These are phyloP conservation scores for Oreohelix idahoensis DNA, from an alignment of 1,140 invertebrate species.

Conservation along the genomic window DNA sequence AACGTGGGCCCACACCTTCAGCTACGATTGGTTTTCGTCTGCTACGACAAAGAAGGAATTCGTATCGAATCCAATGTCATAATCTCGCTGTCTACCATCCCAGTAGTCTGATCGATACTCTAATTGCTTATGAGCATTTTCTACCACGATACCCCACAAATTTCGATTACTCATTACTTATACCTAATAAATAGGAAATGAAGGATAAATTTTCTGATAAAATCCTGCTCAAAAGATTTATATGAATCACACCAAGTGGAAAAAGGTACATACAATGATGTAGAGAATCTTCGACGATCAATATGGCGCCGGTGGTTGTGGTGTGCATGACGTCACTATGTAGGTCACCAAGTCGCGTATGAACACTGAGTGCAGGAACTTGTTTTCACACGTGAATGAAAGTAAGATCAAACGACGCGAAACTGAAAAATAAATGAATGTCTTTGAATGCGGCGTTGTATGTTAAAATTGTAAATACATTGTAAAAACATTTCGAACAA, in stretches of 20 bases:
- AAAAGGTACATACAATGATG: not conserved
- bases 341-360: conserved; percentile 23
- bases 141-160: conserved; percentile 5
- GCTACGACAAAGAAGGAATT: not conserved
- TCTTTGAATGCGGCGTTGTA: too few relatives aligned
- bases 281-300: not conserved
- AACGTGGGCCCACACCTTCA: not conserved
- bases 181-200: not conserved
- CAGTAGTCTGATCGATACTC: conserved; percentile 27
- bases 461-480: too few relatives aligned
- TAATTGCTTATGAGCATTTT: conserved; percentile 15
- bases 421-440: too few relatives aligned
- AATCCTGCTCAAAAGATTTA: not conserved
- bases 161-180: conserved; percentile 6
- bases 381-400: not conserved
- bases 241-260: not conserved
- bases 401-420: too few relatives aligned
- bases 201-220: not conserved
- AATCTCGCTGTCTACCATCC: not conserved
- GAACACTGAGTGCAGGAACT: not conserved
- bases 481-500: too few relatives aligned
- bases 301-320: conserved; percentile 23
- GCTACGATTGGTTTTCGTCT: not conserved
- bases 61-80: conserved; percentile 31
- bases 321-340: conserved; percentile 19